These are phyloP conservation scores for Listronotus oregonensis DNA, from an alignment of 1,140 invertebrate species.

Conservation along the genomic window DNA sequence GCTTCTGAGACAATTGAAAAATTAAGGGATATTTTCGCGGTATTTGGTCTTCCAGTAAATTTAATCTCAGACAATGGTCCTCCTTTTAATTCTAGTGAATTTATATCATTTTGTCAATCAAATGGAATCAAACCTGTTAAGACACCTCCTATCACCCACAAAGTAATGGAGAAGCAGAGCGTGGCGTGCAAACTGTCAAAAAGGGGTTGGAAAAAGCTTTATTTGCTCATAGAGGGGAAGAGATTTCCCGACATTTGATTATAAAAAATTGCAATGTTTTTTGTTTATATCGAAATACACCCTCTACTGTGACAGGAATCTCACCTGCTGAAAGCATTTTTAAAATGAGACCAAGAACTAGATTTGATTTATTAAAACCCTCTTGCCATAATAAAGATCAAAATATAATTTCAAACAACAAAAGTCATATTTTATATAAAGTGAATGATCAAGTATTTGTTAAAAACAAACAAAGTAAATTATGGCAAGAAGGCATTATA, in stretches of 20 bases:
- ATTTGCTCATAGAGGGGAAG: no score
- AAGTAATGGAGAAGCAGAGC: slow-evolving; percentile 57
- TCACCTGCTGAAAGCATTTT: neutral
- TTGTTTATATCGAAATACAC: neutral
- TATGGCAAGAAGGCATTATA: neutral
- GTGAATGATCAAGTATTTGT: neutral
- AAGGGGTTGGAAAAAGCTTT: slow-evolving; percentile 14
- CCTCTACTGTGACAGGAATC: neutral
- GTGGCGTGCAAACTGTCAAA: slow-evolving; percentile 39
- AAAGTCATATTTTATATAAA: neutral
- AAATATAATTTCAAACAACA: neutral
- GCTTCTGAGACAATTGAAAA: slow-evolving; percentile 29
- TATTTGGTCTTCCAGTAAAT: slow-evolving; percentile 51
- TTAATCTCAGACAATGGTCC: slow-evolving; percentile 57
- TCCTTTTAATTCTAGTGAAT: slow-evolving; percentile 47
- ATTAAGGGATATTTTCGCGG: slow-evolving; percentile 29
- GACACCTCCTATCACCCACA: slow-evolving; percentile 51
- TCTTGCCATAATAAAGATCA: neutral
- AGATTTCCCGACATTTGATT: no score
- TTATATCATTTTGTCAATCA: slow-evolving; percentile 48
- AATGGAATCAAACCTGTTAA: slow-evolving; percentile 56
- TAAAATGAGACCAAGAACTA: neutral
- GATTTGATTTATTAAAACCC: neutral
- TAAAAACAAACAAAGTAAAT: neutral
- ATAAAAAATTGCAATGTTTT: slow-evolving; percentile 21